These are phyloP conservation scores for Pedionomus torquatus DNA, from an alignment of 2,113 vertebrate species.

Conservation along the genomic window DNA sequence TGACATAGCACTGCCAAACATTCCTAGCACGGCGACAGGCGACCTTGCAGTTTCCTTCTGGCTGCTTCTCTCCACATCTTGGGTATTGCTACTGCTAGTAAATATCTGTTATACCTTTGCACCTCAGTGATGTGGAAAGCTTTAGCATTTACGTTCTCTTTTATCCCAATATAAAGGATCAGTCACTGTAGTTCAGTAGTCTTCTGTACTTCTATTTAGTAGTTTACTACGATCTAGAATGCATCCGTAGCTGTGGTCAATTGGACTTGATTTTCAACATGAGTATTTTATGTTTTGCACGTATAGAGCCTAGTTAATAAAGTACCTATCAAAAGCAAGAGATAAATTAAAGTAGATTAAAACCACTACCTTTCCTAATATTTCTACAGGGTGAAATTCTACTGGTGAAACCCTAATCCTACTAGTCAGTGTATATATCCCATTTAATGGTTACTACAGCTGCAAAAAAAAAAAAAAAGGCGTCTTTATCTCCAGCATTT, in stretches of 20 bases:
- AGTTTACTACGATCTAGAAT: not conserved
- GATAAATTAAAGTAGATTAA: not conserved
- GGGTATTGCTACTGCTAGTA: not conserved
- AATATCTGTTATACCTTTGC: not conserved
- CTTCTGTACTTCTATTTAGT: not conserved
- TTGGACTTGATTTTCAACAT: not conserved
- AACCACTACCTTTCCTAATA: not conserved
- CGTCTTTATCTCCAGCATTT: not conserved
- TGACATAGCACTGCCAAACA: not conserved
- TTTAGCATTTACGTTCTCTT: not conserved
- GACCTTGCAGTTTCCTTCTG: not conserved
- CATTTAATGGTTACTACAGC: not conserved
- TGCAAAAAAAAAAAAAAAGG: not conserved
- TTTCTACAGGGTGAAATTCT: not conserved
- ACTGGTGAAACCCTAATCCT: not conserved
- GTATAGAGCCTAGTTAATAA: not conserved
- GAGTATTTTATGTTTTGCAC: not conserved
- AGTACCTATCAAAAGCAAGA: not conserved
- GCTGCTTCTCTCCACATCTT: not conserved
- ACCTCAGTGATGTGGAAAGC: rapidly evolving
- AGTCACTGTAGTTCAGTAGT: not conserved
- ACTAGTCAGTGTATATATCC: not conserved
- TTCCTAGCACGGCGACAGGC: not conserved
- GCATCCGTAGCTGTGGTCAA: not conserved
- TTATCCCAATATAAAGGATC: not conserved